These are phyloP conservation scores for Esox masquinongy DNA, from an alignment of 2,797 vertebrate species.

Conservation along the genomic window DNA sequence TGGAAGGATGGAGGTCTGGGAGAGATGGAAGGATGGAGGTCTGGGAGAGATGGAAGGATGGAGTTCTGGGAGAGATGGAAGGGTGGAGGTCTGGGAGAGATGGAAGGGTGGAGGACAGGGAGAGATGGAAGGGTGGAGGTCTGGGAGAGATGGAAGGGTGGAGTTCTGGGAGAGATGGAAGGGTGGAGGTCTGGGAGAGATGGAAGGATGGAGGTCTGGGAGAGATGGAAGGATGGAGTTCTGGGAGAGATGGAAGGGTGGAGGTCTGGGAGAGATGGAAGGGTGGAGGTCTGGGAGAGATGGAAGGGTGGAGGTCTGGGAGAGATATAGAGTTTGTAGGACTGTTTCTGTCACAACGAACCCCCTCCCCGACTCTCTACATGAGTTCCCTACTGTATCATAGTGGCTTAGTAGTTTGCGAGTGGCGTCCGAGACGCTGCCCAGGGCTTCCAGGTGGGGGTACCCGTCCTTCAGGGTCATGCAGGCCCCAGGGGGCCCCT, in stretches of 20 bases:
- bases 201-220: neutral
- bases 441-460: conserved; percentile 87
- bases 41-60: too few species aligned
- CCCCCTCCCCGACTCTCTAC: conserved; percentile 8
- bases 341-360: too few species aligned
- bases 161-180: too few species aligned
- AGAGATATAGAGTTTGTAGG: conserved; percentile 2
- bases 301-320: neutral
- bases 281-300: conserved; percentile 1
- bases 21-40: too few species aligned
- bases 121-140: too few species aligned
- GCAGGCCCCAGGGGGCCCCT: conserved; percentile 79
- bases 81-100: too few species aligned
- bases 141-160: too few species aligned
- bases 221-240: neutral
- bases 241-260: conserved; percentile 2
- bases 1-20: too few species aligned
- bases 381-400: conserved; percentile 79
- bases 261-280: neutral
- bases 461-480: conserved; percentile 88
- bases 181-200: too few species aligned
- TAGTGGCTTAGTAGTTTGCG: conserved; percentile 89
- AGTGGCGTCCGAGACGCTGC: conserved; percentile 80
- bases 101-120: too few species aligned
- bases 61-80: too few species aligned